A percentile compares a stretch with the other conserved stretches of the same genome.
Conservation (phyloP, 2,797 vertebrate species). For the Sylvia borin region DNA sequence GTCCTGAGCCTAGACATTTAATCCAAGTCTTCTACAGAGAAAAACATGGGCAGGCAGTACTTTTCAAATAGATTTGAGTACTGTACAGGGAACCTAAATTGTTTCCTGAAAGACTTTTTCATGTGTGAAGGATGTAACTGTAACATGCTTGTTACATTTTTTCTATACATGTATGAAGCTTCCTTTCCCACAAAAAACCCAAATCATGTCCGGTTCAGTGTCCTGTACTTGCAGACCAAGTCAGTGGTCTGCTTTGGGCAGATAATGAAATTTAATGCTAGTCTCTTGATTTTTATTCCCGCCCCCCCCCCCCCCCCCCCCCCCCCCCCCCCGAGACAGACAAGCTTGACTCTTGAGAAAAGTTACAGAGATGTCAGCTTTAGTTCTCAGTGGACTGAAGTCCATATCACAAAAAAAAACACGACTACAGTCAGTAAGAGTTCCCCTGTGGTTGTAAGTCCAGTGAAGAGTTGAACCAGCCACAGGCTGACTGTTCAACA, state of each 20-base stretch:
- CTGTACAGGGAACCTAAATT: not conserved
- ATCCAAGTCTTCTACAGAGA: not conserved
- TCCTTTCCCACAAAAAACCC: not conserved
- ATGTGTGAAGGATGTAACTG: not conserved
- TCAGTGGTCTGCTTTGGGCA: not conserved
- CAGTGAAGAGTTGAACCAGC: not conserved
- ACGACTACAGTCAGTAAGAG: not conserved
- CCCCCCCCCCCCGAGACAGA: not conserved
- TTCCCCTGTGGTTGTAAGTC: not conserved
- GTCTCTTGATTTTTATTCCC: not conserved
- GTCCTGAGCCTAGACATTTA: not conserved
- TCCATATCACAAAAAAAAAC: rapidly evolving
- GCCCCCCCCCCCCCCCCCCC: too few species aligned
- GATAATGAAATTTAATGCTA: not conserved
- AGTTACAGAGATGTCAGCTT: not conserved
- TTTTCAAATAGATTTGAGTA: constrained; percentile 28
- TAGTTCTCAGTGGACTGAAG: not conserved
- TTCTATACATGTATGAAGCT: not conserved
- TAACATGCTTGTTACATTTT: not conserved
- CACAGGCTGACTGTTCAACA: not conserved
- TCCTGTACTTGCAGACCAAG: not conserved
- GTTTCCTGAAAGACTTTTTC: not conserved
- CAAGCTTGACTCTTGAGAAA: not conserved
- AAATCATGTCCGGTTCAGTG: not conserved
- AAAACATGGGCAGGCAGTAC: not conserved